A percentile compares a stretch with the other conserved stretches of the same genome.
These are phyloP conservation scores for Potamilus streckersoni DNA, from an alignment of 1,140 invertebrate genomes.

Conservation along the genomic window DNA sequence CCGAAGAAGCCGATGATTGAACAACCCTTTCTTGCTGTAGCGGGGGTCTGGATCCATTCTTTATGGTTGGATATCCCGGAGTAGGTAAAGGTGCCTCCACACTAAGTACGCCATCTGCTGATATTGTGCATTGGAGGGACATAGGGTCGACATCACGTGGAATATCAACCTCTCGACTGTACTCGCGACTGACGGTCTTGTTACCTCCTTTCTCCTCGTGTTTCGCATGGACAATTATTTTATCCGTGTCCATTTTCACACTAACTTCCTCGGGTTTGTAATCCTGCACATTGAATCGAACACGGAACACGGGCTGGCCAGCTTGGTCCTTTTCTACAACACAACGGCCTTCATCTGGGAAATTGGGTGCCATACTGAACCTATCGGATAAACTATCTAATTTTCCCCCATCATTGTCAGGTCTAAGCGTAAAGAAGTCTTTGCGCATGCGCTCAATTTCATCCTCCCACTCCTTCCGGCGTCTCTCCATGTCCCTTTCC, in stretches of 20 bases:
- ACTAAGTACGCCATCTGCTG: conserved; percentile 60
- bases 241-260: conserved; percentile 60
- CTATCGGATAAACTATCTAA: conserved; percentile 40
- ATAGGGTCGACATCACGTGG: conserved; percentile 62
- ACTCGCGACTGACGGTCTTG: conserved; percentile 59
- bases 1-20: conserved; percentile 20
- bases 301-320: conserved; percentile 55
- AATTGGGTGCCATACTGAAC: conserved; percentile 31
- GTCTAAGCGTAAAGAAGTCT: conserved; percentile 63
- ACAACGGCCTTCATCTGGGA: conserved; percentile 37
- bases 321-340: conserved; percentile 56
- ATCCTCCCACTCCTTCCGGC: conserved; percentile 64
- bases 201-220: conserved; percentile 54
- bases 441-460: conserved; percentile 65
- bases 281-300: conserved; percentile 55
- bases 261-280: conserved; percentile 62
- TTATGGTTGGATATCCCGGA: conserved; percentile 45
- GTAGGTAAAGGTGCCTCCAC: conserved; percentile 59
- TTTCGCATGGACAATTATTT: conserved; percentile 53
- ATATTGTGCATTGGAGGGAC: conserved; percentile 58
- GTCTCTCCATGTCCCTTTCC: conserved; percentile 61
- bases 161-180: conserved; percentile 59
- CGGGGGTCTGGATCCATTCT: conserved; percentile 31
- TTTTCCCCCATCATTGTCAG: conserved; percentile 41
- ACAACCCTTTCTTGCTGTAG: conserved; percentile 23